These are phyloP conservation scores for Acrobasis consociella DNA, from an alignment of 2,888 invertebrate genomes.

Conservation along the genomic window DNA sequence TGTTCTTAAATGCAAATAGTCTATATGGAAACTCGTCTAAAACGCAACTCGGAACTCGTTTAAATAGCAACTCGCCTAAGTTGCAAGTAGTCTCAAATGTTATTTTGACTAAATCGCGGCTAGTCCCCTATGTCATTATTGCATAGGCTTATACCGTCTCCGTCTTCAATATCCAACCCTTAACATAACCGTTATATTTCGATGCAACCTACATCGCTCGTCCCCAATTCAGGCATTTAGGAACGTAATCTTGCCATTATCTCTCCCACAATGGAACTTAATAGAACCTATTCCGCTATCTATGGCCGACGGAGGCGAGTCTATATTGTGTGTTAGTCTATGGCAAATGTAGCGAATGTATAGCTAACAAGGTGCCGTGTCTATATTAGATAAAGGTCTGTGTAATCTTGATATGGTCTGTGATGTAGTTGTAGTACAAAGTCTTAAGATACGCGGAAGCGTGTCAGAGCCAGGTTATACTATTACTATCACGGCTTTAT, in stretches of 20 bases:
- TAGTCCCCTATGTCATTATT: no score
- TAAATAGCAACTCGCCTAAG: no score
- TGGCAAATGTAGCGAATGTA: background rate
- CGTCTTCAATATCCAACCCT: background rate
- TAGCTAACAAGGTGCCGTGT: background rate
- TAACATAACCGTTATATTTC: background rate
- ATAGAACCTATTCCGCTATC: constrained; percentile 27
- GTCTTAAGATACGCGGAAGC: no score
- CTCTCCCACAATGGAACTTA: constrained; percentile 26
- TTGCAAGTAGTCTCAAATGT: no score
- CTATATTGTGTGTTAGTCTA: constrained; percentile 10
- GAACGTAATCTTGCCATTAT: constrained; percentile 27
- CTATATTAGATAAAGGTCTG: background rate
- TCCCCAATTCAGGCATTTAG: constrained; percentile 19
- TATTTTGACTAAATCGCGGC: no score
- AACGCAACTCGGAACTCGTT: no score
- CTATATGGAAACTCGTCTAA: no score
- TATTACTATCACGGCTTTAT: background rate
- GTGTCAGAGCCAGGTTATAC: background rate
- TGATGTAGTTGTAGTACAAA: background rate
- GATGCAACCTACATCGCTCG: constrained; percentile 6
- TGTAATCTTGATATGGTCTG: background rate
- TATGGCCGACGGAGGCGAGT: constrained; percentile 7
- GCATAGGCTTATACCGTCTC: background rate
- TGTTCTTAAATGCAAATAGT: no score